A percentile compares a stretch with the other conserved stretches of the same genome.
Evolutionary conservation across 2,797 vertebrate genomes (phyloP).

Genomic region (Rhynchonycteris naso): DNA sequence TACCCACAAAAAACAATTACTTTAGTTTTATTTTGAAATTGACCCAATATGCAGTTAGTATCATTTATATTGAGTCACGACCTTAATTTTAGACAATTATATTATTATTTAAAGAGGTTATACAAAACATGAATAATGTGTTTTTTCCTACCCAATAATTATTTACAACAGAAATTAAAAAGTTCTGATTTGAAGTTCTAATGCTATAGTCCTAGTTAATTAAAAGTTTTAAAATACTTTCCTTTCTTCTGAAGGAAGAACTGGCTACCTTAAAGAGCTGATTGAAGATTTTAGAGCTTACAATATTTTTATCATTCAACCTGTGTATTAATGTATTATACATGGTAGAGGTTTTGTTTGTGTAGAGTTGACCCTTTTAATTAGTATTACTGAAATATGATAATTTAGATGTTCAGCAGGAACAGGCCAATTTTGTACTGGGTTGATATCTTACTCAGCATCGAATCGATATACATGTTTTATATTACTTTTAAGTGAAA

Average conservation of each 20-base stretch:
- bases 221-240: conserved; percentile 39
- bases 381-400: conserved; percentile 10
- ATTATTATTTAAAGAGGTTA: not conserved
- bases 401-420: not conserved
- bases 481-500: conserved; percentile 6
- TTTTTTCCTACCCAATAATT: not conserved
- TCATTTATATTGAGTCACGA: conserved; percentile 6
- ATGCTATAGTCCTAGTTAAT: not conserved
- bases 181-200: conserved; percentile 38
- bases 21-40: not conserved
- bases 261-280: not conserved
- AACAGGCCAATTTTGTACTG: conserved; percentile 32
- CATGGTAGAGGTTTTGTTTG: not conserved
- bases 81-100: conserved; percentile 54
- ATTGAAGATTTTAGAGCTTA: conserved; percentile 41
- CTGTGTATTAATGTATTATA: not conserved
- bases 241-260: no score
- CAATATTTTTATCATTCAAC: conserved; percentile 27
- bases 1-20: not conserved
- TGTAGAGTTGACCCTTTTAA: not conserved
- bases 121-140: not conserved
- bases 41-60: not conserved
- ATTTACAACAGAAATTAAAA: conserved; percentile 35
- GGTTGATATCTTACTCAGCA: not conserved
- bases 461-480: conserved; percentile 15